Evolutionary conservation across 2,113 vertebrate genomes (phyloP), one percentile per base, ranked within the genome.

Genomic region (Oplegnathus fasciatus): DNA sequence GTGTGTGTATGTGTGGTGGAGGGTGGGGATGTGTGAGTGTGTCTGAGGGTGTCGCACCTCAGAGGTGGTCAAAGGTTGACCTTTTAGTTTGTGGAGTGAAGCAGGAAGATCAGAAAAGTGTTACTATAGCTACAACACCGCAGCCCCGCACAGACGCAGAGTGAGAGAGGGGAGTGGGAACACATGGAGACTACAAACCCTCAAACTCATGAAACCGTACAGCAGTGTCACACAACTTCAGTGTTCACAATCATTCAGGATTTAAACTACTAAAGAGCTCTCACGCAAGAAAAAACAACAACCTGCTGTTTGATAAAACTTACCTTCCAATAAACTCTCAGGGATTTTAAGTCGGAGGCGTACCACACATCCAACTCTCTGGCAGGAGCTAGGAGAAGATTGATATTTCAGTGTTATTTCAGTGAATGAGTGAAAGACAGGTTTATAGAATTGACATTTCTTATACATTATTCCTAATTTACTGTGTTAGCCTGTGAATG

Each of bases 321-420:
- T 65, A 93, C 94, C 92, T 94, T 95, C 94, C 93, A 95, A 77
- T 89, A 91, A 80, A 93, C 76, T 37, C 24, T 86, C 37, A 77
- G 82, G 68, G 61, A 50, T 17, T 73, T 64, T 10, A 37, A 64
- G n/a, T 71, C 61, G 62, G 78, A 50, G 13, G 46, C 40, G 17
- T 78, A 93, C 96, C 95, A 96, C 50, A 94, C 86, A 17, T 96
- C 95, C 85, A 95, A 57, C 50, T 79, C 80, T 77, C 74, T 61
- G 32, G 81, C 61, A 2, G 95, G 95, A 67, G 85, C 95, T 95
- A 66, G 70, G 88, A 50, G 20, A 28, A 50, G 4, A n/a, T 22
- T 57, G 6, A 24, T 44, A 64, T 15, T 48, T 48, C 28, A 32
- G 1, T 74, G 44, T 55, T 50, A 73, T 58, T 77, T 72, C 7